Base-by-base conservation (phyloP, 2,113 vertebrate species). In the Cynoglossus semilaevis region DNA sequence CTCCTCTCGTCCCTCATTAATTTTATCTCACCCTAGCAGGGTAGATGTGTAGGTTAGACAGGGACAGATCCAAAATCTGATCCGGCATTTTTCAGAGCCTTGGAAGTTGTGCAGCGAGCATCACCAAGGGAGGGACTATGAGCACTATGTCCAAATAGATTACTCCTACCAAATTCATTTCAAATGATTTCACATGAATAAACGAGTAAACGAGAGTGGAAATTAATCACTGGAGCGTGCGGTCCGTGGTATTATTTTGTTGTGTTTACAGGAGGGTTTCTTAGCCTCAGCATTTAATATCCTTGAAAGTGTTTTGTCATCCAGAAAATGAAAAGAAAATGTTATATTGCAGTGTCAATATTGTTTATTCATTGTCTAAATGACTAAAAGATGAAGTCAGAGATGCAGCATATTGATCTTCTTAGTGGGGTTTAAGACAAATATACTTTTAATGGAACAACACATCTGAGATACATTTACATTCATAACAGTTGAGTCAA, bases 1-100 rank as follows among this genome's bases (percentile, higher is more conserved):
- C 40, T 29, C 22, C 41, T 5, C 18, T 8, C 15, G n/a, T 22
- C 55, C 62, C 63, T 65, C 76, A 74, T 85, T 77, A 78, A 82
- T 81, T 63, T 77, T 19, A 58, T 69, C 69, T 13, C 38, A 42
- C 58, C 56, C 64, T 57, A 61, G 54, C 63, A 49, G 63, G 53
- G 37, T 37, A 3, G 9, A 1, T 57, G 53, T 52, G 49, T 45
- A 56, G 45, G 22, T 77, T 52, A 65, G 60, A 72, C 55, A 51
- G 38, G 70, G 47, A 53, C 16, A 0, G 42, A 62, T 58, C 53
- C 47, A 67, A 38, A 71, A 64, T 46, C 14, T 11, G 52, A 70
- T 73, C 42, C 36, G 15, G 16, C 15, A 4, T 38, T 61, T 61
- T 61, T 37, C 3, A 2, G 3, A 45, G 7, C 51, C 45, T 66